Evolutionary conservation across 2,113 vertebrate genomes (phyloP).

Genomic region (Peromyscus maniculatus): DNA sequence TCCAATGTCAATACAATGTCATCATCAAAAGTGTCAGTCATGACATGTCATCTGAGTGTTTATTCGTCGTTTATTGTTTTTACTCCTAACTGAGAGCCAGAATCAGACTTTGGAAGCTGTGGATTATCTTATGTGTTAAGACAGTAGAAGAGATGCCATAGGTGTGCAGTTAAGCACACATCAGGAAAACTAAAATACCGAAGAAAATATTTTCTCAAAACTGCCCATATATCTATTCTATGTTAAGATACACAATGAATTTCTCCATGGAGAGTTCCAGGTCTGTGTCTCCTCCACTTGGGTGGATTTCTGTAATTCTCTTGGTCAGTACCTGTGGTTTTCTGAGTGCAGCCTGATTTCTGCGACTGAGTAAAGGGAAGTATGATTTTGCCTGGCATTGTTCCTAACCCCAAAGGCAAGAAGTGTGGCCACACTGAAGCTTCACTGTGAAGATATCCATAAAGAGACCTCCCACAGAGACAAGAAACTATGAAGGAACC

Average conservation of each 20-base stretch:
- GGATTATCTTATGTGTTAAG: not conserved
- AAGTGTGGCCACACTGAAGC: not conserved
- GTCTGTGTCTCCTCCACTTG: not conserved
- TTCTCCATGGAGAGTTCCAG: not conserved
- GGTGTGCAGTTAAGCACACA: not conserved
- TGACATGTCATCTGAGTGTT: not conserved
- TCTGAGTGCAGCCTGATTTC: not conserved
- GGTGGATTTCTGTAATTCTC: not conserved
- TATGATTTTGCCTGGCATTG: not conserved
- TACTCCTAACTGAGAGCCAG: not conserved
- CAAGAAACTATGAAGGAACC: not conserved
- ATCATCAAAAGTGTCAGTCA: not conserved
- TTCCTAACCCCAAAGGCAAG: not conserved
- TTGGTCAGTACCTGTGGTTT: not conserved
- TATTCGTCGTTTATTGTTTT: constrained; percentile 1
- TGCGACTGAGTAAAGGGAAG: not conserved
- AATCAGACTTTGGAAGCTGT: not conserved
- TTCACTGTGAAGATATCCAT: not conserved
- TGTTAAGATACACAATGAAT: not conserved
- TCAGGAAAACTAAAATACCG: not conserved
- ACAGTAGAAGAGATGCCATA: not conserved
- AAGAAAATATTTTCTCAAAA: constrained; percentile 9
- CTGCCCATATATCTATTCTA: not conserved
- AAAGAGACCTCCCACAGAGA: not conserved
- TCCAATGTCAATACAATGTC: not conserved